Evolutionary conservation across 2,797 vertebrate genomes (phyloP).

Genomic region (Oreonectes daqikongensis): DNA sequence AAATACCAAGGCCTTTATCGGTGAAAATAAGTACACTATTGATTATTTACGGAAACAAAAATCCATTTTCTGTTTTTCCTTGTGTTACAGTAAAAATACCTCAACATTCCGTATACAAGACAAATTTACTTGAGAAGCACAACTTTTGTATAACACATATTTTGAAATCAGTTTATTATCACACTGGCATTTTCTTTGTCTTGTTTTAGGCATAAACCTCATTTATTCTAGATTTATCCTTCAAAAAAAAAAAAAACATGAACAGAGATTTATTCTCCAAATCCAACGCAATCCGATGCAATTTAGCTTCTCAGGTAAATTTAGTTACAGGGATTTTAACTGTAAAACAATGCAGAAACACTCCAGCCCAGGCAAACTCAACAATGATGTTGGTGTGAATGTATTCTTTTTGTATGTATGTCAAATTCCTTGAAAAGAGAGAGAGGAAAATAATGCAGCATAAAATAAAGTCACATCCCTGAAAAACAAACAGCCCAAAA

Average conservation of each 20-base stretch:
- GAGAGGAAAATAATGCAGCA: slow-evolving; percentile 23
- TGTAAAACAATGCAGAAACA: not conserved
- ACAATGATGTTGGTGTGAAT: slow-evolving; percentile 4
- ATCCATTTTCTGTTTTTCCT: not conserved
- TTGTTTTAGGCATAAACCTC: not conserved
- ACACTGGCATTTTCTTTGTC: too few relatives aligned
- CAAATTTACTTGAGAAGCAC: not conserved
- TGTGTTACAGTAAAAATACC: not conserved
- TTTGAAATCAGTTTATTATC: too few relatives aligned
- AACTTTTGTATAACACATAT: not conserved
- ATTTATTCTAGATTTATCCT: not conserved
- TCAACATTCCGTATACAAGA: not conserved
- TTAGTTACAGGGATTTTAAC: not conserved
- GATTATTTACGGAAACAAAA: slow-evolving; percentile 50
- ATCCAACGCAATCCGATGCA: not conserved
- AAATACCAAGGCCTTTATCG: slow-evolving; percentile 63
- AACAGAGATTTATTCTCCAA: not conserved
- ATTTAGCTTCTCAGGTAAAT: not conserved
- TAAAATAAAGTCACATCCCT: slow-evolving; percentile 45
- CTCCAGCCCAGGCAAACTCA: not conserved
- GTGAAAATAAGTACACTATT: slow-evolving; percentile 53
- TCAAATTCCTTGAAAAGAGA: slow-evolving; percentile 13
- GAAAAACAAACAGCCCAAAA: slow-evolving; percentile 24
- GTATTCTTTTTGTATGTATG: not conserved
- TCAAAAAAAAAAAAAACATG: too few relatives aligned